Conservation (phyloP, 30 jellyfish, hydroid and myxozoan genomes). For the Hydractinia symbiolongicarpus region DNA sequence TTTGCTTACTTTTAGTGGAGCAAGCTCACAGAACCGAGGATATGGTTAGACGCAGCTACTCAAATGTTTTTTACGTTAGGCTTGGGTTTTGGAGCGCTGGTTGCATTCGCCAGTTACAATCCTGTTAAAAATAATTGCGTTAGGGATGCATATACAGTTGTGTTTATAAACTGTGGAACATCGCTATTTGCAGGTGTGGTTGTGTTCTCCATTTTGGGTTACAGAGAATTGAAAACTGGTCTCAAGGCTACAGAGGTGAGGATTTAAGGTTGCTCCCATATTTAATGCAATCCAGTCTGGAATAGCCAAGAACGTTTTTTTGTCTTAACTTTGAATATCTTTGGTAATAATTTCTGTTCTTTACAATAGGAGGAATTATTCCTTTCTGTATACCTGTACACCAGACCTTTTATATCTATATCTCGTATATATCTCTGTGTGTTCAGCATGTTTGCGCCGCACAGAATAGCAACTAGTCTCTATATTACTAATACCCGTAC, state of each 20-base stretch:
- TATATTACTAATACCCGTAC: too few species aligned
- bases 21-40: slow-evolving; percentile 58
- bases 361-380: too few species aligned
- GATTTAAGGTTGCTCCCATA: neutral
- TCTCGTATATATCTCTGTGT: too few species aligned
- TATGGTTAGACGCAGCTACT: slow-evolving; percentile 95
- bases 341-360: too few species aligned
- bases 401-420: neutral
- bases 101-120: slow-evolving; percentile 82
- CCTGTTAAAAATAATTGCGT: slow-evolving; percentile 73
- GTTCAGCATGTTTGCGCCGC: too few species aligned
- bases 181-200: slow-evolving; percentile 83
- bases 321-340: too few species aligned
- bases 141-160: slow-evolving; percentile 82
- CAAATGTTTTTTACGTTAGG: slow-evolving; percentile 88
- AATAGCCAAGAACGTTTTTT: too few species aligned
- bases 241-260: slow-evolving; percentile 72
- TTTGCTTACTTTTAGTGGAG: slow-evolving; percentile 32
- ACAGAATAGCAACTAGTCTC: too few species aligned
- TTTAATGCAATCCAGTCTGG: too few species aligned
- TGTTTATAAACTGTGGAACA: slow-evolving; percentile 69
- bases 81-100: slow-evolving; percentile 85
- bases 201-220: slow-evolving; percentile 80
- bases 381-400: neutral
- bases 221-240: slow-evolving; percentile 64